Evolutionary conservation across 2,888 invertebrate genomes (phyloP).

Genomic region (Zhuqinia jingwanae): DNA sequence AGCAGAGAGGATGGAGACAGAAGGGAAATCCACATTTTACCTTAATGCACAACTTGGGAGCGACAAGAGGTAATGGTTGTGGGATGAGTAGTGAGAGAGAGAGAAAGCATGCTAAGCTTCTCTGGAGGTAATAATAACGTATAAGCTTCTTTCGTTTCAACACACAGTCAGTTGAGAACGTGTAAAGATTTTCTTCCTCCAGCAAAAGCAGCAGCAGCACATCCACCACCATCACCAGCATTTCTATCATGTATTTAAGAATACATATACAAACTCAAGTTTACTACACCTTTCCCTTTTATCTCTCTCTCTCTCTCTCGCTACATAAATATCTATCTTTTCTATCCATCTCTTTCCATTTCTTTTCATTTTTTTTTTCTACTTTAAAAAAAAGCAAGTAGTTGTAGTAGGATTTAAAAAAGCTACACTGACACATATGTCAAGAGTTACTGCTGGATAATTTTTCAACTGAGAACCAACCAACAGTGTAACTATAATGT

Average conservation of each 20-base stretch:
- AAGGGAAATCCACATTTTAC: slow-evolving; percentile 67
- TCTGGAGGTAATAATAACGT: slow-evolving; percentile 54
- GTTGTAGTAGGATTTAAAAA: no score
- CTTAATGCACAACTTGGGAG: slow-evolving; percentile 71
- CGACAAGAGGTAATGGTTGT: slow-evolving; percentile 71
- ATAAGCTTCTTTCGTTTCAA: slow-evolving; percentile 31
- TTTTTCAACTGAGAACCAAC: slow-evolving; percentile 32
- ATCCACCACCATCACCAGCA: background rate
- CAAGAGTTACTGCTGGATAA: slow-evolving; percentile 25
- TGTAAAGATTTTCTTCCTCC: slow-evolving; percentile 34
- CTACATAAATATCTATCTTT: background rate
- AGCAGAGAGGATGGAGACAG: slow-evolving; percentile 31
- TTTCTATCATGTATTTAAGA: background rate
- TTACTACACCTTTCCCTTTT: slow-evolving; percentile 31
- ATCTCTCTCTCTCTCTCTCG: background rate
- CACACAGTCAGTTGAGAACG: slow-evolving; percentile 38
- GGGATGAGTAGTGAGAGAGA: slow-evolving; percentile 61
- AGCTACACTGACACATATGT: slow-evolving; percentile 14
- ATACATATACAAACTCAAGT: background rate
- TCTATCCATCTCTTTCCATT: background rate
- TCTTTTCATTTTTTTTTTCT: background rate
- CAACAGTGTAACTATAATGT: background rate
- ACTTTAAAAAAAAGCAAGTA: background rate
- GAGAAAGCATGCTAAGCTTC: slow-evolving; percentile 65
- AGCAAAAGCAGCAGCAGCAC: background rate